Base-by-base conservation (phyloP, 2,797 vertebrate species). In the Alfaro cultratus region DNA sequence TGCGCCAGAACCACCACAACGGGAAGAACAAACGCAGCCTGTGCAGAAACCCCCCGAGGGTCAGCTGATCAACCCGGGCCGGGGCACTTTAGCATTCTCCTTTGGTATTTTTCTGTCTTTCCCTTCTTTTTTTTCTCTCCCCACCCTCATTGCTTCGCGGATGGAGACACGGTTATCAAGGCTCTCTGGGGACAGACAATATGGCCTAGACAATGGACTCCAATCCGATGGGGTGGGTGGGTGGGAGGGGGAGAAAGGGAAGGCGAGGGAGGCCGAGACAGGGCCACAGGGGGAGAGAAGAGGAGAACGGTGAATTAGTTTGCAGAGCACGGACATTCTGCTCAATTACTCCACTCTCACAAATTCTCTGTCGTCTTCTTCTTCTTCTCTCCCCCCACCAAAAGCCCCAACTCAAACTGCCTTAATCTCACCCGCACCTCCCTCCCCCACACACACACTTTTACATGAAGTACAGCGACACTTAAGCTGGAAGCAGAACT, bases 141-240 rank as follows among this genome's bases (percentile, higher is more conserved):
- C 77, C 73, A 57, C 7, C 84, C 84, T 85, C 79, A 84, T 88
- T 82, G 74, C 88, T 92, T 87, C 71, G 80, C 86, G 93, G 93
- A 95, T 94, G 95, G 95, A 95, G 95, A 96, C 95, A 96, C 94
- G 94, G 95, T 95, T 96, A 96, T 96, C 96, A 96, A 96, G 93
- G 87, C 92, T 93, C 95, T 90, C 91, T 86, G 88, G 91, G 93
- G 93, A 83, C 89, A 89, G 94, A 95, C 81, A 93, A 93, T 92
- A 95, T 92, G 87, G 90, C 85, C 89, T 91, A 95, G 85, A 95
- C 92, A 95, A 95, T 81, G 85, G 88, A 91, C 92, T 85, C 92
- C 88, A 91, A 91, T 93, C 94, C 92, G 80, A 91, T 86, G 84
- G 86, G 80, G 83, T n/a, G 83, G 75, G 53, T 36, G 45, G 73